Base-by-base conservation (phyloP, 2,888 invertebrate genomes). In the Vesta saturnalis region DNA sequence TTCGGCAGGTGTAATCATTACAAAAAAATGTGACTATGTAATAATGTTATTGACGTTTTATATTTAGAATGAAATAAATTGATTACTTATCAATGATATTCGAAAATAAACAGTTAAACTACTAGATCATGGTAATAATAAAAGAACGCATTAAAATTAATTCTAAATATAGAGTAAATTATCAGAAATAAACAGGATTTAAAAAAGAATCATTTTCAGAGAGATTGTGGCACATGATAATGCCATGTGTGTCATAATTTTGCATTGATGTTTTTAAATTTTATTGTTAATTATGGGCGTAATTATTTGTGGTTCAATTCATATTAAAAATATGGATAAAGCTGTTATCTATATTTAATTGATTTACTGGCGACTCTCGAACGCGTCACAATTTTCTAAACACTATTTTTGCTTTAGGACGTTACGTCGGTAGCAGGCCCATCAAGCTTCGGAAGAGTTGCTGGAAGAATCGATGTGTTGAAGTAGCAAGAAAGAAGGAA, bases 381-480 rank as follows among this genome's bases (percentile, higher is more conserved):
- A 39, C 49, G 55, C 62, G 43, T 39, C 19, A n/a, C 12, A 19
- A 52, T 52, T 52, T 52, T 12, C 8, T 52, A 52, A 18, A 52
- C 18, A 16, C 10, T 52, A 1, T 18, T 55, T 64, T 59, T 55
- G 21, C 15, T 74, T 52, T 83, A 95, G 96, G 99, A 15, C 93
- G 97, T 67, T 99, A 99, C 83, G 99, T 99, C 0, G 99, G 99
- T 67, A 99, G 98, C 80, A 89, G 99, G 43, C 99, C 99, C 0
- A 99, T 99, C 72, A 99, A 99, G 83, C 85, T 99, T 64, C 86
- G 99, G 18, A 99, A 99, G 85, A 98, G 98, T 81, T 92, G 92
- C 0, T 99, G 99, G 99, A 94, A 92, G 78, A 94, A 94, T 75
- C 88, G 99, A 69, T 95, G 96, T 78, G 86, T 98, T 10, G 98